Percentiles rank a stretch among this genome's conserved stretches.
These are phyloP conservation scores for Galendromus occidentalis DNA, from an alignment of 1,140 invertebrate species.

Conservation along the genomic window DNA sequence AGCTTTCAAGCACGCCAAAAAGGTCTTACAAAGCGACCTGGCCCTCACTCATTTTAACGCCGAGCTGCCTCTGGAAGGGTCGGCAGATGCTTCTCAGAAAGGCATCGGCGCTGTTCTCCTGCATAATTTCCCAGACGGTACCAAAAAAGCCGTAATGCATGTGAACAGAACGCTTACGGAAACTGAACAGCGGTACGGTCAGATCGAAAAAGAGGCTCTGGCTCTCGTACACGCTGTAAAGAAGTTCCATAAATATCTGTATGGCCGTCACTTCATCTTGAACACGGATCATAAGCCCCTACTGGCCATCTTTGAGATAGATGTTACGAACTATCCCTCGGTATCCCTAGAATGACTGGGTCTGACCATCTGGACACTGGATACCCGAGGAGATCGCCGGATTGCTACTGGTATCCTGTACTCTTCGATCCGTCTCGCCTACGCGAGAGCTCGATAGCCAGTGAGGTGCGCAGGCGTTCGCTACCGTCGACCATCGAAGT, in stretches of 20 bases:
- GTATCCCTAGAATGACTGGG: no score
- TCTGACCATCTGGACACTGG: no score
- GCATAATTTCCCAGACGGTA: not conserved
- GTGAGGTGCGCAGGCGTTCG: no score
- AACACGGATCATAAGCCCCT: slow-evolving; percentile 32
- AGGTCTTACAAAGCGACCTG: not conserved
- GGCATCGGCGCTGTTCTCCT: not conserved
- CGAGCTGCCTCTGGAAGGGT: not conserved
- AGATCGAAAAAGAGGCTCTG: slow-evolving; percentile 35
- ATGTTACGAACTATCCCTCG: no score
- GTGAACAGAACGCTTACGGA: slow-evolving; percentile 23
- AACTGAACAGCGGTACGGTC: slow-evolving; percentile 31
- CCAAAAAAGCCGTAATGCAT: not conserved
- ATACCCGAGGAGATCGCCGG: no score
- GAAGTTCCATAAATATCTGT: slow-evolving; percentile 34
- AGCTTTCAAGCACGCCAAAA: not conserved
- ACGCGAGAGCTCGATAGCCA: no score
- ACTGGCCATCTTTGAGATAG: slow-evolving; percentile 26
- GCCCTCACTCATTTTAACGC: no score
- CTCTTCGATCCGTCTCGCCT: no score
- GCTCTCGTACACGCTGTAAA: slow-evolving; percentile 30
- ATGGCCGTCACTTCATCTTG: slow-evolving; percentile 26
- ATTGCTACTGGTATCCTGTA: no score
- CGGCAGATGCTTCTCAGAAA: not conserved
- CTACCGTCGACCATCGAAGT: no score